Evolutionary conservation across 2,888 invertebrate species (phyloP), one percentile per base, ranked within the genome.

Genomic region (Rhingia campestris): DNA sequence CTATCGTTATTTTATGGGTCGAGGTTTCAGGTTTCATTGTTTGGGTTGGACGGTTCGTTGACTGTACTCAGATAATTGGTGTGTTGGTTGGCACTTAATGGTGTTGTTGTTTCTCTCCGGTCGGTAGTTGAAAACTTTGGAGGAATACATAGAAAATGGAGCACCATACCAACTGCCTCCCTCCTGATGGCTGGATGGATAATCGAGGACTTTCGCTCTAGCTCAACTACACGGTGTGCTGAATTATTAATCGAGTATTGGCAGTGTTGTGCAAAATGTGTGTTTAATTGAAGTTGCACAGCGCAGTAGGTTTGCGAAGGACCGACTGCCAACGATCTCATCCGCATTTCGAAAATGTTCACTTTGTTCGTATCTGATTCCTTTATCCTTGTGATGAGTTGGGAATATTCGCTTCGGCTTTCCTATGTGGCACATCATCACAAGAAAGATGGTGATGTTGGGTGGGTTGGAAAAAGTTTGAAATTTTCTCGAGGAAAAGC

Each of bases 41-140:
- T 84, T 84, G 84, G 84, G 84, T 70, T 75, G 84, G 74, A 80
- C 75, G 80, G 80, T 84, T 84, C 84, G 84, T 80, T 84, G 80
- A 84, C 80, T 84, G 80, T 66, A 75, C 75, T 35, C 56, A 69
- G 84, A 75, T 84, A 84, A 84, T 84, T 84, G 84, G 66, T 75
- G 80, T 75, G 70, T 75, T 84, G 74, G 77, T 77, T 63, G 61
- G 64, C 73, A 73, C 73, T 79, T 72, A 33, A 63, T 61, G 6
- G 58, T 66, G 49, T 33, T 39, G 56, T 53, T 41, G 56, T 47
- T n/a, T 66, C 59, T 35, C 59, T 49, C n/a, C 47, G 30, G 49
- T 9, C 22, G 22, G 45, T 22, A 45, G 63, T 35, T 64, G 75
- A 70, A 64, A 81, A 81, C 43, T 66, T 67, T 56, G 37, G 14